Conservation (phyloP, 2,888 invertebrate species). For the Bhutanitis thaidina region DNA sequence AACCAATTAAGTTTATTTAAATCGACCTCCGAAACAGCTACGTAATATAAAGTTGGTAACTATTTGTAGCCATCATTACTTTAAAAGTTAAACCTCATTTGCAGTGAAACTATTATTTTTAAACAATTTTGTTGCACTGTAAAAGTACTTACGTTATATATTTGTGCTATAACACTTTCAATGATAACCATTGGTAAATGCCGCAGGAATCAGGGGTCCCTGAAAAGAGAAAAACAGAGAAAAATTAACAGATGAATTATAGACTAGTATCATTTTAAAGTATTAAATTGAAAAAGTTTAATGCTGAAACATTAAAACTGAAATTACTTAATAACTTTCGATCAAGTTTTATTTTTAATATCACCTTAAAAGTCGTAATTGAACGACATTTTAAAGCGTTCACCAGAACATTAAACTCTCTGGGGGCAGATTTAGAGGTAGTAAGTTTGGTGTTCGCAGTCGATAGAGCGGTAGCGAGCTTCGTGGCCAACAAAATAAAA, state of each 20-base stretch:
- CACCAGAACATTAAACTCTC: slow-evolving; percentile 67
- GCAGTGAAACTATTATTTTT: no score
- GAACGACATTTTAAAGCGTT: slow-evolving; percentile 65
- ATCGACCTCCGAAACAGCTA: no score
- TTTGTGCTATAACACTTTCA: slow-evolving; percentile 84
- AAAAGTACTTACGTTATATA: slow-evolving; percentile 73
- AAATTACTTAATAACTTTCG: background rate
- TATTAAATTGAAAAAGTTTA: background rate
- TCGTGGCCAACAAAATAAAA: slow-evolving; percentile 75
- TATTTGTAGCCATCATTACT: no score
- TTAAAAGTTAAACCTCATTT: no score
- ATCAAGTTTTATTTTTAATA: slow-evolving; percentile 12
- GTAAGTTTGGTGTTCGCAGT: slow-evolving; percentile 68
- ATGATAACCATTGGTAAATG: slow-evolving; percentile 99
- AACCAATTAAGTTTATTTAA: no score
- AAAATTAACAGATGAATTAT: slow-evolving; percentile 15
- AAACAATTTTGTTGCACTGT: background rate
- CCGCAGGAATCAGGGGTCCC: slow-evolving; percentile 98
- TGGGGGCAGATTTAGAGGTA: slow-evolving; percentile 73
- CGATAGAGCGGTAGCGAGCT: slow-evolving; percentile 71
- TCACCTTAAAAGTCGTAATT: slow-evolving; percentile 46
- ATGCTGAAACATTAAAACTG: background rate
- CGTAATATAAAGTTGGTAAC: no score
- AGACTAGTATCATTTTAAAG: background rate
- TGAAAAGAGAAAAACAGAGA: slow-evolving; percentile 75